phyloP scores from a whole-genome alignment of 2,113 vertebrate genomes.

The Edolisoma coerulescens region DNA sequence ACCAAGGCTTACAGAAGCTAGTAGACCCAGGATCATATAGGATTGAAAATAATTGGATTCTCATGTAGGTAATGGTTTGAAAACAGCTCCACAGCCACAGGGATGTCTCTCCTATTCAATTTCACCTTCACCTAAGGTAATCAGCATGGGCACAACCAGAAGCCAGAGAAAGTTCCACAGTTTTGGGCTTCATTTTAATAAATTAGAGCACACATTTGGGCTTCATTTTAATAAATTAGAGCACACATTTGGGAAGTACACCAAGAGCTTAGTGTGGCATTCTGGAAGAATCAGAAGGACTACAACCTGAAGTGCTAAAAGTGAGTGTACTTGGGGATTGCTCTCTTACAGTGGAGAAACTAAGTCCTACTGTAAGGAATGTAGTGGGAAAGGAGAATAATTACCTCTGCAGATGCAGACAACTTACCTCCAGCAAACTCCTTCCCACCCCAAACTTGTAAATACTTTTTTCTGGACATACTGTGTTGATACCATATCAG shows the following conservation, averaged over 20 bases:
- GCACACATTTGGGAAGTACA: rapidly evolving
- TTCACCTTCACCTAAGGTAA: neutral
- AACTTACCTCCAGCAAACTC: neutral
- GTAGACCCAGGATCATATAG: neutral
- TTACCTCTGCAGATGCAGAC: neutral
- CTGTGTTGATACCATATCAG: neutral
- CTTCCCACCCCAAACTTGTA: neutral
- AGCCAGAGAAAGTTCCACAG: neutral
- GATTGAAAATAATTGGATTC: neutral
- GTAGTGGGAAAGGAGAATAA: neutral
- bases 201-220: neutral
- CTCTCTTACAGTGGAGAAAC: neutral
- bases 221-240: neutral
- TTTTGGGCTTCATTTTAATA: neutral
- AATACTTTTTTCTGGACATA: neutral
- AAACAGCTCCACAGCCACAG: neutral
- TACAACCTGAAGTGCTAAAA: neutral
- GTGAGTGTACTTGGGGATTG: neutral
- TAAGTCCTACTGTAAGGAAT: neutral
- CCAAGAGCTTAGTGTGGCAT: neutral
- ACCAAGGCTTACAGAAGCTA: neutral
- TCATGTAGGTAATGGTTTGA: neutral
- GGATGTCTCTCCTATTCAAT: neutral
- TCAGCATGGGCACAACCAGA: neutral
- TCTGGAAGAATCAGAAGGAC: neutral